phyloP scores from a whole-genome alignment of 2,113 vertebrate species.

The Sterna hirundo region DNA sequence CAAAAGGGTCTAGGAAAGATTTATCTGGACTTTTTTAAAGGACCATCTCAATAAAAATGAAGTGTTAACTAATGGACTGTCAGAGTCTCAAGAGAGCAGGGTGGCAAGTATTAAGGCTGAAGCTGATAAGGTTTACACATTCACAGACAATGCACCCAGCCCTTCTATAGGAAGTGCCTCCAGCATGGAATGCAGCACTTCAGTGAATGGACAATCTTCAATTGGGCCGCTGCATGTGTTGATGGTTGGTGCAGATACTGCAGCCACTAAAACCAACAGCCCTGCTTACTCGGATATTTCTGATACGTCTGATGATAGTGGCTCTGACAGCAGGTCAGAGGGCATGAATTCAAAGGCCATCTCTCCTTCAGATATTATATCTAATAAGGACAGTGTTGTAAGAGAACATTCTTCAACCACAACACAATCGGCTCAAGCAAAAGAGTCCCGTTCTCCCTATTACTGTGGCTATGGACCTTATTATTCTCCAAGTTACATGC shows the following conservation, averaged over 20 bases:
- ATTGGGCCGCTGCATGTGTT: conserved; percentile 68
- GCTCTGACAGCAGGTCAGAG: conserved; percentile 83
- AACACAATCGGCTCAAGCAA: conserved; percentile 70
- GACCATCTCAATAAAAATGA: conserved; percentile 90
- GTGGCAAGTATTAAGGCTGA: conserved; percentile 94
- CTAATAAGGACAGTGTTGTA: conserved; percentile 74
- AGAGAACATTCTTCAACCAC: conserved; percentile 77
- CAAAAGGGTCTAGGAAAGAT: conserved; percentile 82
- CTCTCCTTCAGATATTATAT: conserved; percentile 79
- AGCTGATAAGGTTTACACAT: conserved; percentile 95
- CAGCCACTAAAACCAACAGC: conserved; percentile 86
- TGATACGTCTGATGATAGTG: conserved; percentile 87
- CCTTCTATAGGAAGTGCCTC: conserved; percentile 90
- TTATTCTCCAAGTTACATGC: conserved; percentile 87
- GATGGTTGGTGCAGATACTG: conserved; percentile 68
- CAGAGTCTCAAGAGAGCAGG: conserved; percentile 87
- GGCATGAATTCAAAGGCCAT: conserved; percentile 83
- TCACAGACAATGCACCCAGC: conserved; percentile 93
- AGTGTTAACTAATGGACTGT: conserved; percentile 79
- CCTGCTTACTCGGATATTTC: conserved; percentile 94
- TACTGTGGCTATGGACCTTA: conserved; percentile 89
- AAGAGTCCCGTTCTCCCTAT: conserved; percentile 86
- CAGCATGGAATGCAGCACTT: conserved; percentile 77
- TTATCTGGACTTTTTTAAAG: conserved; percentile 87
- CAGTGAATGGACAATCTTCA: conserved; percentile 77